Percentiles rank a stretch among this genome's conserved stretches.
Conservation (phyloP, 2,113 vertebrate species). For the Meles meles region DNA sequence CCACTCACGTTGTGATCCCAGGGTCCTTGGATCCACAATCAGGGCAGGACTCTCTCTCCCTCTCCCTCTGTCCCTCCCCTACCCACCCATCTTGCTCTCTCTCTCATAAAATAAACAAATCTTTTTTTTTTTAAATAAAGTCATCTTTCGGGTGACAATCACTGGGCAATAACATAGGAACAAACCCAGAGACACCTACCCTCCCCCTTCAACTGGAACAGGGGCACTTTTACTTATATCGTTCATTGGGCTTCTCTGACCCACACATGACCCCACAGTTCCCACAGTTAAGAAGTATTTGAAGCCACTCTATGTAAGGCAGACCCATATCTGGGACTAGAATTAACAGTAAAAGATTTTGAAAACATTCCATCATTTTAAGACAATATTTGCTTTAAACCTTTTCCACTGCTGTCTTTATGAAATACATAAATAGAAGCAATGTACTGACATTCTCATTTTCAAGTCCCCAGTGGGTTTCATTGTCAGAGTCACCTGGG, state of each 20-base stretch:
- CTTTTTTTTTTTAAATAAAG: background rate
- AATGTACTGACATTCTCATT: slow-evolving; percentile 67
- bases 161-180: background rate
- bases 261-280: background rate
- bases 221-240: background rate
- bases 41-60: background rate
- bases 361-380: slow-evolving; percentile 34
- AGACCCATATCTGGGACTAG: background rate
- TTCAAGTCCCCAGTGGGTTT: slow-evolving; percentile 57
- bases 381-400: slow-evolving; percentile 58
- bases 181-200: background rate
- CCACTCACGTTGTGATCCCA: background rate
- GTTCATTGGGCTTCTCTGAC: background rate
- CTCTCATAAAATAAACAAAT: background rate
- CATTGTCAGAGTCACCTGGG: slow-evolving; percentile 14
- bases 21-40: background rate
- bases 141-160: background rate
- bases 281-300: background rate
- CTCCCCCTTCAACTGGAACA: background rate
- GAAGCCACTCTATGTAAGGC: background rate
- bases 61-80: background rate
- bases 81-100: background rate
- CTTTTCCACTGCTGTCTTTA: slow-evolving; percentile 54
- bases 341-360: slow-evolving; percentile 28
- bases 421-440: slow-evolving; percentile 50